A percentile compares a stretch with the other conserved stretches of the same genome.
Conservation (phyloP, 2,888 invertebrate genomes). For the Ceratothoa steindachneri region DNA sequence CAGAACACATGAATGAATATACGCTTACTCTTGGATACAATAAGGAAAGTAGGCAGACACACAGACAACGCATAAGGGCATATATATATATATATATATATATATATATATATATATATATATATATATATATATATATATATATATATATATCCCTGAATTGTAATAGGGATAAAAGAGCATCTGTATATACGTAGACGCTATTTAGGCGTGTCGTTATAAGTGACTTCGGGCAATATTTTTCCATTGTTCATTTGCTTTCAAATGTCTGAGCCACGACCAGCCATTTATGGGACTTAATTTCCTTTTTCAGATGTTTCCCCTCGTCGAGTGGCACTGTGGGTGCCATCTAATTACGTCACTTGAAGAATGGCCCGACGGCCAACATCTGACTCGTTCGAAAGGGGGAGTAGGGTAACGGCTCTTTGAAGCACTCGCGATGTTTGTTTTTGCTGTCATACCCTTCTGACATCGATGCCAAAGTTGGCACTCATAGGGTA, state of each 20-base stretch:
- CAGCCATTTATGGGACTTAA: neutral
- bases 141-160: conserved; percentile 15
- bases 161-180: neutral
- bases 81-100: conserved; percentile 27
- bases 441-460: conserved; percentile 10
- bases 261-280: neutral
- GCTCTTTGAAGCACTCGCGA: neutral
- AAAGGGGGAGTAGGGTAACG: neutral
- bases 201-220: no score
- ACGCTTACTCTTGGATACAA: neutral
- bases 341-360: conserved; percentile 4
- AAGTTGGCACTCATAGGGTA: conserved; percentile 1
- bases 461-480: conserved; percentile 5
- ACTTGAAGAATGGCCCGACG: neutral
- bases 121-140: conserved; percentile 28
- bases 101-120: conserved; percentile 27
- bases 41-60: neutral
- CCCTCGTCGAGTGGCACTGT: neutral
- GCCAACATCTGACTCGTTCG: neutral
- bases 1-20: neutral
- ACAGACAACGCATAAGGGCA: no score
- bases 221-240: neutral
- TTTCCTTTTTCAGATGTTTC: conserved; percentile 6
- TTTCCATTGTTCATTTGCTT: neutral
- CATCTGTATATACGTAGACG: neutral